Evolutionary conservation across 2,888 invertebrate species (phyloP).

Genomic region (Synanthedon vespiformis): DNA sequence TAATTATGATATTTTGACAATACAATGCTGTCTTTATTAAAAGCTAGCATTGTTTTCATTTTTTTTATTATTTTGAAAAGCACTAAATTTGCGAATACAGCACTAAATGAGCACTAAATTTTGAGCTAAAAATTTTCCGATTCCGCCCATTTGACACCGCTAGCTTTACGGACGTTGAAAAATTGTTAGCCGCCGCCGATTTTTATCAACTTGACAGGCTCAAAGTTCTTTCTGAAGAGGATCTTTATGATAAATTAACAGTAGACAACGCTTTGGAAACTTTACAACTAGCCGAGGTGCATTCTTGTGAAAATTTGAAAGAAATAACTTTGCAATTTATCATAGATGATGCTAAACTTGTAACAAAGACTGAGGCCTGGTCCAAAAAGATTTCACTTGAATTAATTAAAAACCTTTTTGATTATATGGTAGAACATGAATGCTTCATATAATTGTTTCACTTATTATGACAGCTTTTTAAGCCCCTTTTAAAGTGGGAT

Average conservation of each 20-base stretch:
- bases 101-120: too few relatives aligned
- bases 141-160: too few relatives aligned
- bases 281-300: conserved; percentile 50
- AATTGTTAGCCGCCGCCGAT: conserved; percentile 53
- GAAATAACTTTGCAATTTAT: conserved; percentile 52
- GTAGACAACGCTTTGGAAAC: conserved; percentile 62
- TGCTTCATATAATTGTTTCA: too few relatives aligned
- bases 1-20: too few relatives aligned
- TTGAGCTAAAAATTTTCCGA: too few relatives aligned
- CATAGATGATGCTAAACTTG: conserved; percentile 55
- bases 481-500: too few relatives aligned
- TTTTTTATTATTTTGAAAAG: too few relatives aligned
- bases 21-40: too few relatives aligned
- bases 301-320: conserved; percentile 46
- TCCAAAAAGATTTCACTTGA: conserved; percentile 47
- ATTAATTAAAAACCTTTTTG: conserved; percentile 53
- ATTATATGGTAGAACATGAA: conserved; percentile 44
- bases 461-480: too few relatives aligned
- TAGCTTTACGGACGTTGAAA: too few relatives aligned
- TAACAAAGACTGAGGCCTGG: conserved; percentile 58
- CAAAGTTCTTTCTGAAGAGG: conserved; percentile 54
- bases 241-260: conserved; percentile 50
- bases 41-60: too few relatives aligned
- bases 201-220: conserved; percentile 52
- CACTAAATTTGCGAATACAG: too few relatives aligned